Evolutionary conservation across 2,888 invertebrate genomes (phyloP), one percentile per base, ranked within the genome.

Genomic region (Andrena hattorfiana): DNA sequence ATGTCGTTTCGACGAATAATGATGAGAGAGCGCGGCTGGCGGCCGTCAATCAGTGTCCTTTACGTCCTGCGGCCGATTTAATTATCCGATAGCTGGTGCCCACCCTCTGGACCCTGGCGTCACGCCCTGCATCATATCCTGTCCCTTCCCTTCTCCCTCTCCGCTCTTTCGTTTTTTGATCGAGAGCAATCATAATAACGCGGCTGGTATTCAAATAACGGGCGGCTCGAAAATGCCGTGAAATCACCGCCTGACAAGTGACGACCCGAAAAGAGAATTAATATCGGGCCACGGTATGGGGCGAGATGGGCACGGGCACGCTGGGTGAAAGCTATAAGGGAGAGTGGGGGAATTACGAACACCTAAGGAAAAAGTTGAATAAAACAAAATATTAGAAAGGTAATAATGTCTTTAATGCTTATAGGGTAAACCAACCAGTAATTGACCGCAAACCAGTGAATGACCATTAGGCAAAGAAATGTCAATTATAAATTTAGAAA

Each of bases 1-100:
- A 90, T 91, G 90, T 91, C 87, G 88, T 94, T 83, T 92, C 93
- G 86, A 94, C 94, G 78, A 94, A 95, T 93, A 94, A 95, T 91
- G 94, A 94, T 91, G 90, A 91, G 89, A 85, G 85, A 83, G 64
- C 81, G 70, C 83, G 81, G 78, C 84, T 86, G 86, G 84, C 83
- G 77, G 73, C 84, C 89, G 90, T 91, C 91, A 91, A 90, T 91
- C 91, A 90, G 87, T 85, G 90, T 90, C 89, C 89, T 89, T 89
- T 90, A 86, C 88, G 86, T 88, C 67, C 87, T 85, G 87, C 88
- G 86, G 89, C 87, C 87, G 89, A 91, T 91, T 91, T 94, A 94
- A 93, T 92, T 95, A 90, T 94, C 94, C 4, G 96, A 96, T 92
- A 86, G 77, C 79, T 35, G 73, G 28, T 42, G 23, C 10, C 64